phyloP scores from a whole-genome alignment of 2,888 invertebrate species.

The Pocota personata region DNA sequence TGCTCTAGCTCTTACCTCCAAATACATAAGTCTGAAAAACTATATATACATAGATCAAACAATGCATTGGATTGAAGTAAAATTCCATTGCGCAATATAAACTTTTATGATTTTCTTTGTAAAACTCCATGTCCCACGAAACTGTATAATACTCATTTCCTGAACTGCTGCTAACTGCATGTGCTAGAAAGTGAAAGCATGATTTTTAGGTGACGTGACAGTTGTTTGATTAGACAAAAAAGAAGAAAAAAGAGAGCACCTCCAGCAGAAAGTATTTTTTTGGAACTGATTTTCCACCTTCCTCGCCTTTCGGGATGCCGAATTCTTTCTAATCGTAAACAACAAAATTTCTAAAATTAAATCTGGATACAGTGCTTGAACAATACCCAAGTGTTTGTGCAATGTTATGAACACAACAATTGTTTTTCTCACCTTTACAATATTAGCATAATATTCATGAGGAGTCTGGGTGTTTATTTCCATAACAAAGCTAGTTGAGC shows the following conservation, averaged over 20 bases:
- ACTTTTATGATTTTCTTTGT: too few relatives aligned
- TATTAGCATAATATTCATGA: constrained; percentile 70
- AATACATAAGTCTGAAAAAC: too few relatives aligned
- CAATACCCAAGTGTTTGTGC: constrained; percentile 35
- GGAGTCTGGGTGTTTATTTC: constrained; percentile 69
- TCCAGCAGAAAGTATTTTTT: constrained; percentile 64
- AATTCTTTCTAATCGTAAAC: constrained; percentile 60
- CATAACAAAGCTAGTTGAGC: constrained; percentile 69
- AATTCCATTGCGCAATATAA: too few relatives aligned
- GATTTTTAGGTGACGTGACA: constrained; percentile 79
- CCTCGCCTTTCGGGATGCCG: constrained; percentile 65
- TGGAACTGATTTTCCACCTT: constrained; percentile 68
- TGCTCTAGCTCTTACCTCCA: too few relatives aligned
- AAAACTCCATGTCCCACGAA: too few relatives aligned
- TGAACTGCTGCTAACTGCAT: constrained; percentile 54
- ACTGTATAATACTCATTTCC: neutral
- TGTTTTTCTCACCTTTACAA: constrained; percentile 56
- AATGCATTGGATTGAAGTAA: too few relatives aligned
- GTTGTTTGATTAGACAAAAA: constrained; percentile 80
- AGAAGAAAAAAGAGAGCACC: constrained; percentile 54
- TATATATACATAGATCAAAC: too few relatives aligned
- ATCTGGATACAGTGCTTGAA: constrained; percentile 46
- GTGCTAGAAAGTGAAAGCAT: constrained; percentile 74
- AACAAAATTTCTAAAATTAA: constrained; percentile 64
- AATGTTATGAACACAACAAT: constrained; percentile 67